Base-by-base conservation (phyloP, 2,888 invertebrate species). In the Patella caerulea region DNA sequence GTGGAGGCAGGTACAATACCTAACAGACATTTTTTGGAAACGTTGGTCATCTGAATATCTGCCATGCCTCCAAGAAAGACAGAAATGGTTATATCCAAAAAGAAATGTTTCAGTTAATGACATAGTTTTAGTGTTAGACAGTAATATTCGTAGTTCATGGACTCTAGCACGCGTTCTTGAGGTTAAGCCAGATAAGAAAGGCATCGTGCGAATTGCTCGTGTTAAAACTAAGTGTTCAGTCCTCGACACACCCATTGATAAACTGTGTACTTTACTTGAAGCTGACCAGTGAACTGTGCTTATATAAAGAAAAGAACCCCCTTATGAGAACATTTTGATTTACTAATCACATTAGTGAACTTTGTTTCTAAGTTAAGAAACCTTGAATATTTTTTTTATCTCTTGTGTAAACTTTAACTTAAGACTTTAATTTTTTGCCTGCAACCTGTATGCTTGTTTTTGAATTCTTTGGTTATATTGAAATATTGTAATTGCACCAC, bases 1-100 rank as follows among this genome's bases (percentile, higher is more conserved):
- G 55, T 83, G 82, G 83, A 70, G 80, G 14, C 82, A 82, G 73
- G 73, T 82, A 11, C 83, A 83, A 52, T 82, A 82, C 71, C 14
- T 82, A 29, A 73, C 83, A 24, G 76, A 82, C 69, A 19, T 79
- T 52, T 79, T 81, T 65, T 81, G 82, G 81, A 71, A 53, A 14
- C 56, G 79, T 29, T 83, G 79, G 79, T 12, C 55, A 15, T 53
- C 70, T 7, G 77, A 79, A 70, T 79, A 79, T 73, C 24, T 81
- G 11, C 75, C 77, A 12, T 12, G 34, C 7, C 73, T 78, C 0
- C 81, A 81, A 29, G 71, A 75, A 72, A 45, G 81, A 54, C 77
- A 77, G 19, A 79, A 78, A 52, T 79, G 78, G 81, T 17, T 72
- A 9, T n/a, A 34, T 34, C 34, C 34, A 2, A 34, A 71, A 17